phyloP scores from a whole-genome alignment of 2,888 invertebrate species.

The Atrina japonica region DNA sequence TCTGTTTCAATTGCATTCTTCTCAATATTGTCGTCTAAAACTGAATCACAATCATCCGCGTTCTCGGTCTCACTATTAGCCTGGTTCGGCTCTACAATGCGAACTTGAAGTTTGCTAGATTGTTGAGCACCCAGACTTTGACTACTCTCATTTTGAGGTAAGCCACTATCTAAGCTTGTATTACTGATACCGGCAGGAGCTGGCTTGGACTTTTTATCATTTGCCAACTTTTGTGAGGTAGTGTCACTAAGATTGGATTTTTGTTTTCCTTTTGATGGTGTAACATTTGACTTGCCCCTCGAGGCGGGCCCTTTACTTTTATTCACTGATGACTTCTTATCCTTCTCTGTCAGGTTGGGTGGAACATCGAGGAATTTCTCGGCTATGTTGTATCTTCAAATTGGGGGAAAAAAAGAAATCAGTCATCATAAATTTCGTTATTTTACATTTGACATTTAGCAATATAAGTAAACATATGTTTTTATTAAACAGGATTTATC shows the following conservation, averaged over 20 bases:
- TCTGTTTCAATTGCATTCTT: slow-evolving; percentile 21
- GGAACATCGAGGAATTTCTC: slow-evolving; percentile 60
- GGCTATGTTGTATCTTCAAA: slow-evolving; percentile 70
- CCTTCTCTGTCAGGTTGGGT: slow-evolving; percentile 46
- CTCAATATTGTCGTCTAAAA: slow-evolving; percentile 42
- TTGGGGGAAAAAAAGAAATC: too few species aligned
- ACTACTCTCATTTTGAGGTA: slow-evolving; percentile 39
- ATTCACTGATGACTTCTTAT: slow-evolving; percentile 37
- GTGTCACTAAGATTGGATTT: slow-evolving; percentile 13
- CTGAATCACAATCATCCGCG: slow-evolving; percentile 52
- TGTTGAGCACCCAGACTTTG: slow-evolving; percentile 24
- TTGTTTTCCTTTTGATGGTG: slow-evolving; percentile 11
- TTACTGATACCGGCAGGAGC: slow-evolving; percentile 31
- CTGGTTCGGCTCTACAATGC: slow-evolving; percentile 47
- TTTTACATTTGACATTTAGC: too few species aligned
- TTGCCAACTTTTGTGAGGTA: background rate
- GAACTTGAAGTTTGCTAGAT: slow-evolving; percentile 36
- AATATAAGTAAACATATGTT: too few species aligned
- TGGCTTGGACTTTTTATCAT: slow-evolving; percentile 27
- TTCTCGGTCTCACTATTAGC: slow-evolving; percentile 6
- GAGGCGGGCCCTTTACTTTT: slow-evolving; percentile 28
- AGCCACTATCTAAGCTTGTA: slow-evolving; percentile 48
- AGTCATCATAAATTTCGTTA: too few species aligned
- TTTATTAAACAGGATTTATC: too few species aligned
- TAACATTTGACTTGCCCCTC: slow-evolving; percentile 22